A percentile compares a stretch with the other conserved stretches of the same genome.
Evolutionary conservation across 1,140 invertebrate genomes (phyloP).

Genomic region (Lordiphosa stackelbergi): DNA sequence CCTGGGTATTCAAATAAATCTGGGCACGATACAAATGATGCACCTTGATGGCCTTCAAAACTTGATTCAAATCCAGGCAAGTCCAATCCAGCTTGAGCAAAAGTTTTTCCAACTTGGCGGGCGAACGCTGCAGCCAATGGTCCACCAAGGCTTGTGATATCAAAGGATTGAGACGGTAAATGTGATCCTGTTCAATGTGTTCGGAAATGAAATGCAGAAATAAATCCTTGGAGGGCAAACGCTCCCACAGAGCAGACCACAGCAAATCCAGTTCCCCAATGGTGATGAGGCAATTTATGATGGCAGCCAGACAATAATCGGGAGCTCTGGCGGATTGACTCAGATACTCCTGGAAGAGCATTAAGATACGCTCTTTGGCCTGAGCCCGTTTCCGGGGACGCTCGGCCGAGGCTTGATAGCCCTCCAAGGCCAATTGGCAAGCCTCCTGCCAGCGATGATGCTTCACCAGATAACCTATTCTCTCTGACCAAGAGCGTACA

Average conservation of each 20-base stretch:
- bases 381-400: conserved; percentile 62
- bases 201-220: conserved; percentile 78
- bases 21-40: conserved; percentile 90
- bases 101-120: conserved; percentile 85
- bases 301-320: conserved; percentile 68
- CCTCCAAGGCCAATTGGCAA: conserved; percentile 78
- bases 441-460: conserved; percentile 83
- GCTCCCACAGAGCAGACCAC: conserved; percentile 79
- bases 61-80: conserved; percentile 93
- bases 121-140: conserved; percentile 79
- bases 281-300: conserved; percentile 71
- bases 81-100: conserved; percentile 89
- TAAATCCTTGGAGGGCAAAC: conserved; percentile 69
- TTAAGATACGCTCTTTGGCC: conserved; percentile 72
- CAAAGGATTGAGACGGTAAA: conserved; percentile 79
- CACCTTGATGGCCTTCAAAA: conserved; percentile 87
- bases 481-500: conserved; percentile 89
- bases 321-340: conserved; percentile 60
- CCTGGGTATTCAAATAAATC: conserved; percentile 92
- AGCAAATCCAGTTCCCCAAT: conserved; percentile 66
- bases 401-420: conserved; percentile 64
- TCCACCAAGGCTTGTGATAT: conserved; percentile 84
- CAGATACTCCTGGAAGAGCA: conserved; percentile 72
- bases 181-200: conserved; percentile 77
- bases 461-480: conserved; percentile 83